Evolutionary conservation across 2,113 vertebrate genomes (phyloP).

Genomic region (Empidonax alnorum): DNA sequence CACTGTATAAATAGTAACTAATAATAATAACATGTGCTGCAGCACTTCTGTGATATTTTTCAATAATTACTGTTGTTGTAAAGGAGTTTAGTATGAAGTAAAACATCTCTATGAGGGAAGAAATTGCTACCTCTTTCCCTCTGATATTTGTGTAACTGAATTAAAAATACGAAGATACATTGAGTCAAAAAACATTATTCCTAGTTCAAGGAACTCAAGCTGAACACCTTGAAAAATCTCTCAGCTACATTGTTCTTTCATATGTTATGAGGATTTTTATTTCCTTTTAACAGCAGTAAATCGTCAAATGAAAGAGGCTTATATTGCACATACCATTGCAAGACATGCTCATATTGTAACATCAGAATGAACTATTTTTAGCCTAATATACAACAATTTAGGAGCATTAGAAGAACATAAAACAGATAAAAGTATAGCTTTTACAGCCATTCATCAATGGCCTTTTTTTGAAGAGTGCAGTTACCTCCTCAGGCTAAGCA

Average conservation of each 20-base stretch:
- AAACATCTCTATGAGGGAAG: conserved; percentile 18
- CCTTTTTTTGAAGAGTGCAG: conserved; percentile 65
- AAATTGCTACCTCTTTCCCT: conserved; percentile 40
- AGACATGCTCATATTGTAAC: neutral
- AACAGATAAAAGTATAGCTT: conserved; percentile 48
- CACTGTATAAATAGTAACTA: conserved; percentile 56
- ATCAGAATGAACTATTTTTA: conserved; percentile 37
- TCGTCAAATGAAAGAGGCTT: neutral
- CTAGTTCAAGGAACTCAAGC: conserved; percentile 15
- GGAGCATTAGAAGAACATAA: conserved; percentile 39
- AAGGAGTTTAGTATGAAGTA: conserved; percentile 51
- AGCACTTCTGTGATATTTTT: conserved; percentile 62
- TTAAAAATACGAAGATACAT: conserved; percentile 37
- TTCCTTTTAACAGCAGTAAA: conserved; percentile 26
- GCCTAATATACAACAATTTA: conserved; percentile 43
- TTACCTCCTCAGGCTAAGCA: conserved; percentile 44
- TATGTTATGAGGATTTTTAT: conserved; percentile 35
- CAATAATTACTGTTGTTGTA: conserved; percentile 64
- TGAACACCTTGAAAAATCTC: conserved; percentile 14
- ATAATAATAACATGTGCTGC: conserved; percentile 47
- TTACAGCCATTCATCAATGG: conserved; percentile 46
- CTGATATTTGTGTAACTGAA: conserved; percentile 41
- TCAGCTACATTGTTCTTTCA: neutral
- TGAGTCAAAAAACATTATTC: neutral
- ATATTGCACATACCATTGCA: neutral